phyloP scores from a whole-genome alignment of 92 coral and sea anemone species.

The Phenganax subtilis region DNA sequence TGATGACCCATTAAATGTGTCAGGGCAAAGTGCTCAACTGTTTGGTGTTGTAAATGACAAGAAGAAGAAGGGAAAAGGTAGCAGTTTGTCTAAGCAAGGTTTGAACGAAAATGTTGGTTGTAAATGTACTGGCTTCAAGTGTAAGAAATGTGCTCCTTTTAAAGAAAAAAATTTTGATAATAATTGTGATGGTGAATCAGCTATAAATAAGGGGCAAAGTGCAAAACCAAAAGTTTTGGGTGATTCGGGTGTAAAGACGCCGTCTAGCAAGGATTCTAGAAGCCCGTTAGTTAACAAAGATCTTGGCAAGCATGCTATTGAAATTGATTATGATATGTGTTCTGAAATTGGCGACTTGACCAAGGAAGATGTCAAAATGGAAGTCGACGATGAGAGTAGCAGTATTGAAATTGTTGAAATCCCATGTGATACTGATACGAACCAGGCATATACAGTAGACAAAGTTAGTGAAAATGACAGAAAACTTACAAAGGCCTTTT shows the following conservation, averaged over 20 bases:
- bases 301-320: not conserved
- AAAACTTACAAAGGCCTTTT: no score
- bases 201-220: not conserved
- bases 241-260: no score
- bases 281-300: not conserved
- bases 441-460: no score
- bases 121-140: not conserved
- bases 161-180: not conserved
- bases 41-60: not conserved
- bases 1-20: not conserved
- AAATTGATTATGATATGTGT: not conserved
- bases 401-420: not conserved
- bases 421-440: no score
- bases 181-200: not conserved
- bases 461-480: no score
- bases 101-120: not conserved
- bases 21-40: not conserved
- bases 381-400: not conserved
- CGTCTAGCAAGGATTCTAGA: no score
- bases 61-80: not conserved
- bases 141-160: conserved; percentile 23
- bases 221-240: not conserved
- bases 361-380: not conserved
- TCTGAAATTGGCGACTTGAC: not conserved
- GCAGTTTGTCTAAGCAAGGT: no score